Conservation (phyloP, 2,888 invertebrate genomes). For the Chrysomela aeneicollis region DNA sequence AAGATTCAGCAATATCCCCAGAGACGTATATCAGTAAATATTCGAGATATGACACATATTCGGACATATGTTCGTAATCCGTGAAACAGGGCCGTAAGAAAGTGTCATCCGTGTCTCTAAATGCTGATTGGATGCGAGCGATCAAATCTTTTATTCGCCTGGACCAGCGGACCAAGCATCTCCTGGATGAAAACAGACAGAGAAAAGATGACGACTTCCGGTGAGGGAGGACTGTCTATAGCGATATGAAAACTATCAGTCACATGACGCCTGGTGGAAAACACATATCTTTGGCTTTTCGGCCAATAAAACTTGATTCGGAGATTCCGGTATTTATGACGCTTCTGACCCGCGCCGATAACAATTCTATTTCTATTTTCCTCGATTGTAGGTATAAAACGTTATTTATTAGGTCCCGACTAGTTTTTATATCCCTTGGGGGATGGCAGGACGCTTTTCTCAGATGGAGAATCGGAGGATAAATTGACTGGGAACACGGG, state of each 20-base stretch:
- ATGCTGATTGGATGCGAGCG: constrained; percentile 60
- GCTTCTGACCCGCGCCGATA: constrained; percentile 56
- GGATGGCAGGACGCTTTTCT: neutral
- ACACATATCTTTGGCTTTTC: constrained; percentile 69
- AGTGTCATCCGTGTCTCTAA: constrained; percentile 57
- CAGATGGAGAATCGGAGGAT: neutral
- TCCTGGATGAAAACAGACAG: constrained; percentile 16
- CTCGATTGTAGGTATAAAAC: constrained; percentile 35
- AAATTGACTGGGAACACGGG: neutral
- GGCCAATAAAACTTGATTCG: constrained; percentile 69
- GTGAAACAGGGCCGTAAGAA: constrained; percentile 52
- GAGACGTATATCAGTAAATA: constrained; percentile 48
- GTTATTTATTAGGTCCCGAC: constrained; percentile 31
- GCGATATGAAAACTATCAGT: constrained; percentile 59
- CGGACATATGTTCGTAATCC: constrained; percentile 52
- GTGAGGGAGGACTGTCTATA: constrained; percentile 33
- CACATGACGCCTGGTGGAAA: constrained; percentile 53
- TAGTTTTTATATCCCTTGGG: neutral
- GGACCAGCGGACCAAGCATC: constrained; percentile 47
- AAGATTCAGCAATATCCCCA: too few relatives aligned
- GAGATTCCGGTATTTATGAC: constrained; percentile 57
- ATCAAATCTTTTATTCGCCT: constrained; percentile 59
- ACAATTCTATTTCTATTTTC: constrained; percentile 55
- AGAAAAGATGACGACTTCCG: neutral
- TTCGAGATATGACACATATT: constrained; percentile 51